A percentile compares a stretch with the other conserved stretches of the same genome.
phyloP scores from a whole-genome alignment of 2,888 invertebrate genomes.

The Pherbina coryleti region DNA sequence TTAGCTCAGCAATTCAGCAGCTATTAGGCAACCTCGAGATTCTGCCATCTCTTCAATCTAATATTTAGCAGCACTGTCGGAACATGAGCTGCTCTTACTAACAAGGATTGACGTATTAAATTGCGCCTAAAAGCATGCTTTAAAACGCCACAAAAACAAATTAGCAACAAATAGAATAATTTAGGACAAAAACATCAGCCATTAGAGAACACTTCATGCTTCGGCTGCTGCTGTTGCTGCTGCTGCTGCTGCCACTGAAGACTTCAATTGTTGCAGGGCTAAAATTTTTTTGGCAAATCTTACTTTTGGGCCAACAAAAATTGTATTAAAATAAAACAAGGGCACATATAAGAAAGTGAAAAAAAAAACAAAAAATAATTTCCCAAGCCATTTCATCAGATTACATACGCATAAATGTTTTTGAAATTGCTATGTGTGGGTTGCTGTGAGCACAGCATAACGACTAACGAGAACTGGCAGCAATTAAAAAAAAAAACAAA shows the following conservation, averaged over 20 bases:
- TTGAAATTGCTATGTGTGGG: not conserved
- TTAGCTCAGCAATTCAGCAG: not conserved
- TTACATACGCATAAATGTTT: not conserved
- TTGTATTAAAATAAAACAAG: not conserved
- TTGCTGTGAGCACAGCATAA: not conserved
- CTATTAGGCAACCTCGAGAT: not conserved
- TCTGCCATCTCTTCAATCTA: not conserved
- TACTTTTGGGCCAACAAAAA: not conserved
- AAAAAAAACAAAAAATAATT: not conserved
- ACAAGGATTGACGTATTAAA: not conserved
- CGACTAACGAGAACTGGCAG: too few relatives aligned
- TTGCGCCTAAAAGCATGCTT: not conserved
- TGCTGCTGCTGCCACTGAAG: not conserved
- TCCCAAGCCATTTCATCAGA: not conserved
- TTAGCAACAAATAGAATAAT: not conserved
- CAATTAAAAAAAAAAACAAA: too few relatives aligned
- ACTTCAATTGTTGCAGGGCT: not conserved
- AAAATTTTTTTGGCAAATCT: not conserved
- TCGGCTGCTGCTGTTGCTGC: not conserved
- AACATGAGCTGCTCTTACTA: not conserved
- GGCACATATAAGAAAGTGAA: not conserved
- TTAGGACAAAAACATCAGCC: constrained; percentile 1
- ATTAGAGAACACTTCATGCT: not conserved
- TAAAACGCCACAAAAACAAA: not conserved
- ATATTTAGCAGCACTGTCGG: not conserved